Evolutionary conservation across 2,888 invertebrate species (phyloP), one percentile per base, ranked within the genome.

Genomic region (Lepidocyrtinus sp.): DNA sequence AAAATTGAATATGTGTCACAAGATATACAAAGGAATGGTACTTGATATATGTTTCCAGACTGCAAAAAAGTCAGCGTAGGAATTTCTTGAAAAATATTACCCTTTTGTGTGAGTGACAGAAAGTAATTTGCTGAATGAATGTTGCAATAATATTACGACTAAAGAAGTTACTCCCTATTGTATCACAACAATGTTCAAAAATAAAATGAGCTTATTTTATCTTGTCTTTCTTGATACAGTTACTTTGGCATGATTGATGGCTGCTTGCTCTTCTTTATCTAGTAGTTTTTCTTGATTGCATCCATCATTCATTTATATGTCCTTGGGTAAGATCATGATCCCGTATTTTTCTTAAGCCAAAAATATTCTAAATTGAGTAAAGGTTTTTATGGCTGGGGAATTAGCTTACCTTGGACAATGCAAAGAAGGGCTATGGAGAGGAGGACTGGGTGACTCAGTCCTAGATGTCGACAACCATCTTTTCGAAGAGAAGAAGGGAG

Each of bases 401-500:
- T 59, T 5, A 67, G 45, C 1, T 69, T 83, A 86, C 85, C 85
- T 86, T 86, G 84, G 70, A 86, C 81, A 79, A 84, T 86, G 75
- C 85, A 86, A 61, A 86, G 83, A 59, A 86, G 82, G 26, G 83
- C 83, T 12, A 86, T 77, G 69, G 83, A 80, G 64, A 86, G 80
- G 68, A 86, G 81, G 46, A 84, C 72, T 62, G 83, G 83, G 67
- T 82, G 83, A 81, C 78, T 71, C 63, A 82, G 80, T 67, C 75
- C 75, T 25, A 78, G 26, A 50, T 74, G 82, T 70, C 71, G 82
- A 75, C 83, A 83, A 83, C 84, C 83, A 83, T 84, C 78, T 82
- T 83, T 82, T 81, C 83, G 85, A 78, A 83, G 85, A 84, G 76
- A 65, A 45, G 72, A 63, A 77, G 84, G 84, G 85, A 85, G 83